These are phyloP conservation scores for Penaeus vannamei DNA, from an alignment of 1,140 invertebrate genomes.

Conservation along the genomic window DNA sequence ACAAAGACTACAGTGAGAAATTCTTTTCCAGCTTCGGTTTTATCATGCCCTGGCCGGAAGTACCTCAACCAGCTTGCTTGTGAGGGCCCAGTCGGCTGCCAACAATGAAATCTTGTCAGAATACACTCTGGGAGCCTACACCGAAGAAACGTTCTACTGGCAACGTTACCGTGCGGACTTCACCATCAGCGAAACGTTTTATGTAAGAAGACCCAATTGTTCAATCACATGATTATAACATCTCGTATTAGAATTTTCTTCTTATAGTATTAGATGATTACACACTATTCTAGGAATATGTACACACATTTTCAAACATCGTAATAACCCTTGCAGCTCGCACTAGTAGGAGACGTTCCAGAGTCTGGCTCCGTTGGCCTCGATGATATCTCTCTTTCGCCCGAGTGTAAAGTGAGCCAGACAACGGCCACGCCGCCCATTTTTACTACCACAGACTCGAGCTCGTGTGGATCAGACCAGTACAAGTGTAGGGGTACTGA, in stretches of 20 bases:
- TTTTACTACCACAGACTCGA: not conserved
- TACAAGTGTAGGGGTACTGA: constrained; percentile 28
- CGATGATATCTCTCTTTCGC: constrained; percentile 61
- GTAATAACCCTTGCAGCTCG: constrained; percentile 5
- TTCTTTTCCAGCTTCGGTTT: constrained; percentile 35
- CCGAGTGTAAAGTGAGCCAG: constrained; percentile 37
- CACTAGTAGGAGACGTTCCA: constrained; percentile 10
- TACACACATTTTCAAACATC: not conserved
- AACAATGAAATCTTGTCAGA: not conserved
- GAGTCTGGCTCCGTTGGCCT: constrained; percentile 42
- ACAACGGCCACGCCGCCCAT: constrained; percentile 19
- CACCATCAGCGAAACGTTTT: constrained; percentile 2
- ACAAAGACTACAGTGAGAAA: not conserved
- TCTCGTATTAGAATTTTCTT: too few species aligned
- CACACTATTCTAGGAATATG: not conserved
- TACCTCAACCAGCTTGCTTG: not conserved
- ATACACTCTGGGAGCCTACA: not conserved
- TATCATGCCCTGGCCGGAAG: constrained; percentile 16
- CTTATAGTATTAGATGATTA: not conserved
- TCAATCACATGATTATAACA: not conserved
- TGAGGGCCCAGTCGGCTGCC: not conserved
- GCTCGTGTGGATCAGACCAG: constrained; percentile 18
- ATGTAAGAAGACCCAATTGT: constrained; percentile 40
- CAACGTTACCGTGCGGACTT: constrained; percentile 23
- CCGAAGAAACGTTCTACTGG: constrained; percentile 46